Conservation (phyloP, 1,140 invertebrate genomes). For the Brachionus asplanchnoidis region DNA sequence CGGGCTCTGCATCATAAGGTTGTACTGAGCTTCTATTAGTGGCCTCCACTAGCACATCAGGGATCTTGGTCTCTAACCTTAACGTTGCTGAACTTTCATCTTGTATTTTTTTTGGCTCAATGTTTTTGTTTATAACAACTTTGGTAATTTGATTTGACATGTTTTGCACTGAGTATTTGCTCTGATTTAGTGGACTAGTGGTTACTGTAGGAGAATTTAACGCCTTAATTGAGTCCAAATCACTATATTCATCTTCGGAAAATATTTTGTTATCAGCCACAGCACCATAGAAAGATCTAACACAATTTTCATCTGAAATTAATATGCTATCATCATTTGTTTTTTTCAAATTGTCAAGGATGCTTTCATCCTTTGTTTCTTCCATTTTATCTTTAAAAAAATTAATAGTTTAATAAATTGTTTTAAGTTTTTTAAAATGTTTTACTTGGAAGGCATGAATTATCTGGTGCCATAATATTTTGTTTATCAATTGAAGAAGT, state of each 20-base stretch:
- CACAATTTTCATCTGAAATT: slow-evolving; percentile 17
- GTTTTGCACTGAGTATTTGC: background rate
- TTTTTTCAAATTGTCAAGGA: background rate
- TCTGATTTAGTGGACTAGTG: background rate
- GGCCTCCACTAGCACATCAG: background rate
- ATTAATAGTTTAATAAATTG: background rate
- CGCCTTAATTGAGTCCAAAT: background rate
- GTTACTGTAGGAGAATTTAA: background rate
- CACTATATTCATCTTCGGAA: background rate
- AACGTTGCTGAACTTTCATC: background rate
- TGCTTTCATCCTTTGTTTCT: background rate
- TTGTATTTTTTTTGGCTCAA: background rate
- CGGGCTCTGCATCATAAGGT: background rate
- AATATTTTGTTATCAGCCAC: slow-evolving; percentile 10
- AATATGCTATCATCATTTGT: background rate
- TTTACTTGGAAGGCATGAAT: background rate
- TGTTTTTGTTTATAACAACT: slow-evolving; percentile 13
- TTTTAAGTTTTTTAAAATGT: background rate
- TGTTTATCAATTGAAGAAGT: background rate
- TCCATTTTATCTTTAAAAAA: background rate
- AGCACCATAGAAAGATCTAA: slow-evolving; percentile 22
- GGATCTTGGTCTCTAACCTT: background rate
- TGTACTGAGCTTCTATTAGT: background rate
- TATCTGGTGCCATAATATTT: background rate
- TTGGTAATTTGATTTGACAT: slow-evolving; percentile 27